Base-by-base conservation (phyloP, 2,888 invertebrate genomes). In the Heteromurus nitidus region DNA sequence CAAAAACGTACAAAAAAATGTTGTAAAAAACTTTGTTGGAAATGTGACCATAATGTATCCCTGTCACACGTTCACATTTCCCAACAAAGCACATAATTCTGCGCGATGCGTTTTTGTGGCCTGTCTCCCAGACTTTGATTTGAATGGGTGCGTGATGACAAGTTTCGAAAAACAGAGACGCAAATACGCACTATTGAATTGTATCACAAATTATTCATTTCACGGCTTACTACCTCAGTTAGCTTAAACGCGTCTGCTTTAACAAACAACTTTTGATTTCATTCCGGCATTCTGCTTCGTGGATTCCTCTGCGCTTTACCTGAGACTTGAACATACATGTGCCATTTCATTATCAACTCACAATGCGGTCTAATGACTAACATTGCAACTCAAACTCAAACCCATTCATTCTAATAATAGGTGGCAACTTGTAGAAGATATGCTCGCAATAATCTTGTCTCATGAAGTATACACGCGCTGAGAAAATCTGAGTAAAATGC, bases 261-360 rank as follows among this genome's bases (percentile, higher is more conserved):
- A 20, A 50, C 9, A 18, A 50, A 20, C 28, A 13, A 55, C 55
- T 55, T 55, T 55, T 36, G 44, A 58, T 50, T 70, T 58, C 70
- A 70, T 70, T 24, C 70, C 70, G 70, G 70, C 42, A 70, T n/a
- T 70, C 58, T 42, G 70, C 70, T 42, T 70, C 58, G 58, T 36
- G 26, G 69, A 58, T 7, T 30, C 26, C 26, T 26, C 47, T n/a
- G n/a, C n/a, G n/a, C n/a, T n/a, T n/a, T n/a, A n/a, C n/a, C n/a
- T n/a, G n/a, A n/a, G n/a, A n/a, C n/a, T n/a, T n/a, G n/a, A n/a
- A n/a, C n/a, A n/a, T n/a, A n/a, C 47, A 47, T 13, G 3, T 47
- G 3, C 47, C n/a, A 47, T 47, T 47, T 47, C 47, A 47, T 47
- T 47, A n/a, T 47, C 47, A 47, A n/a, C n/a, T 47, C 47, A 47